Percentiles rank a stretch among this genome's conserved stretches.
phyloP scores from a whole-genome alignment of 2,888 invertebrate genomes.

The Luperina nickerlii region DNA sequence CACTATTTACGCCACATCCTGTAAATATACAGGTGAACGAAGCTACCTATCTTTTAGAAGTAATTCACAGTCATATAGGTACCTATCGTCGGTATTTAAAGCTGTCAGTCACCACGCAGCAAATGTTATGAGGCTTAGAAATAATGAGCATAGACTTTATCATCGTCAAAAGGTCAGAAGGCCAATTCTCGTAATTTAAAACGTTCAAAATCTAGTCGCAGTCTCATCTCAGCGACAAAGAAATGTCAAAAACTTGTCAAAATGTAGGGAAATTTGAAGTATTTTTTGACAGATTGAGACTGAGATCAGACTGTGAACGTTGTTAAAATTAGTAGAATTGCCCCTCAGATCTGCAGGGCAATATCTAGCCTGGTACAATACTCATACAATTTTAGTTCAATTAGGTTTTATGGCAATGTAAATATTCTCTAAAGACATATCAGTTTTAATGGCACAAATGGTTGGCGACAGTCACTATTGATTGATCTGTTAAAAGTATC shows the following conservation, averaged over 20 bases:
- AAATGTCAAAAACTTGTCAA: too few relatives aligned
- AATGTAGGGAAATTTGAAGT: too few relatives aligned
- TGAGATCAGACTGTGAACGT: too few relatives aligned
- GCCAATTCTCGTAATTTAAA: too few relatives aligned
- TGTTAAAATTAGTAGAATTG: too few relatives aligned
- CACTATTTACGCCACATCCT: too few relatives aligned
- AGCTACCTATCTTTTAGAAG: slow-evolving; percentile 11
- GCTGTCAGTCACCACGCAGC: not conserved
- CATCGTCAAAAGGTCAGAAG: not conserved
- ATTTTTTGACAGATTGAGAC: too few relatives aligned
- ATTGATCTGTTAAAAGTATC: not conserved
- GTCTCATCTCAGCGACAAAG: too few relatives aligned
- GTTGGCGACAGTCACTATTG: too few relatives aligned
- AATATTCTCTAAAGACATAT: not conserved
- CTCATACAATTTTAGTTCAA: not conserved
- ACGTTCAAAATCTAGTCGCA: too few relatives aligned
- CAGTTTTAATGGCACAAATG: not conserved
- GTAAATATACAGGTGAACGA: slow-evolving; percentile 1
- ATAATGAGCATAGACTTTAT: slow-evolving; percentile 9
- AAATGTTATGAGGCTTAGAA: not conserved
- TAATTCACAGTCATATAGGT: slow-evolving; percentile 10
- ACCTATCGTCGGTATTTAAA: slow-evolving; percentile 12
- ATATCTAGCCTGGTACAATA: not conserved
- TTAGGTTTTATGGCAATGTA: slow-evolving; percentile 1
- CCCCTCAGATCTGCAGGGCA: slow-evolving; percentile 3